Conservation (phyloP, 30 jellyfish, hydroid and myxozoan genomes). For the Pelagia noctiluca region DNA sequence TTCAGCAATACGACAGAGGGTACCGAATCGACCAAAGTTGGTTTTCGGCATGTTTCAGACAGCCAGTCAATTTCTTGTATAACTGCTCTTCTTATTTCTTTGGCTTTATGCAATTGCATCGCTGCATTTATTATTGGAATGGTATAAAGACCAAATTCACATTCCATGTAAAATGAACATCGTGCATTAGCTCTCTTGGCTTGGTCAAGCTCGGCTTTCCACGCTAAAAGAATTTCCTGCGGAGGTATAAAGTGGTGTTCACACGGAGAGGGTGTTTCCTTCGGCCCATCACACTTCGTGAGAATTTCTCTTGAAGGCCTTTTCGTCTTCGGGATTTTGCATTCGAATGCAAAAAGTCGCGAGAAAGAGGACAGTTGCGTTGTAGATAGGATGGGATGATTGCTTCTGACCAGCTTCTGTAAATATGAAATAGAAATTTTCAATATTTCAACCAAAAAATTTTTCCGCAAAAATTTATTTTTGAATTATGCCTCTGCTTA, state of each 20-base stretch:
- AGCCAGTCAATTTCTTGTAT: conserved; percentile 5
- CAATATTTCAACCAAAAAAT: too few relatives aligned
- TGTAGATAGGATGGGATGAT: conserved; percentile 9
- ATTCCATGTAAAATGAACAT: not conserved
- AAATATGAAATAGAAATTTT: not conserved
- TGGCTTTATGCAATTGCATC: conserved; percentile 5
- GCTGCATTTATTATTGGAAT: not conserved
- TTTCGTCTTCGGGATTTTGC: not conserved
- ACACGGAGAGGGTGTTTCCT: not conserved
- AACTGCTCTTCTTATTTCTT: not conserved
- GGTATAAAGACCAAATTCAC: not conserved
- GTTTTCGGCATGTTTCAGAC: conserved; percentile 13
- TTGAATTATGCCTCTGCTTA: too few relatives aligned
- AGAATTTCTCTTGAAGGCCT: conserved; percentile 7
- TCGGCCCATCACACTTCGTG: not conserved
- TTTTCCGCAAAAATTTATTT: too few relatives aligned
- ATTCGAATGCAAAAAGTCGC: not conserved
- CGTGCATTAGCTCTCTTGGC: conserved; percentile 18
- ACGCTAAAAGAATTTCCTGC: conserved; percentile 5
- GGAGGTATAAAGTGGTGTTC: conserved; percentile 20
- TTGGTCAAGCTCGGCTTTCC: conserved; percentile 9
- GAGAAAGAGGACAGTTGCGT: conserved; percentile 6
- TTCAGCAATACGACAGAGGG: not conserved
- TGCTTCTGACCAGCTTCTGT: conserved; percentile 19
- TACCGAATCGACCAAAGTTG: not conserved